Evolutionary conservation across 2,797 vertebrate genomes (phyloP), one percentile per base, ranked within the genome.

Genomic region (Rachycentron canadum): DNA sequence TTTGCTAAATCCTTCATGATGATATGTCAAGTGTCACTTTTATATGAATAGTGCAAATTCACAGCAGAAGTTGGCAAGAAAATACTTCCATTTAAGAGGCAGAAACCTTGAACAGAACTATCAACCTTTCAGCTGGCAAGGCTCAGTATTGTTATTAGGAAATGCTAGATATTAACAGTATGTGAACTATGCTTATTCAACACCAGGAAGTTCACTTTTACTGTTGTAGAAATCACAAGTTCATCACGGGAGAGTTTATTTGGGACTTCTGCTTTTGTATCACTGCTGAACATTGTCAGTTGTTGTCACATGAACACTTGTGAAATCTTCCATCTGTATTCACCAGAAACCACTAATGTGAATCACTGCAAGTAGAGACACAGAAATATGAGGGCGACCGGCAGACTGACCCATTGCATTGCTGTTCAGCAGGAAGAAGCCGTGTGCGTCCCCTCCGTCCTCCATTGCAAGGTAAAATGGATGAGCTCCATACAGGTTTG

Each of bases 391-490:
- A n/a, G 3, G 62, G 62, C 2, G 43, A 14, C 21, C 1, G 1
- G 9, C 63, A 61, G 58, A 92, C 96, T 76, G 89, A 97, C 96
- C 96, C 95, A 97, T 97, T 0, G 96, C 96, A 0, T 98, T 98
- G 92, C 97, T 97, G 93, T 98, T 98, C 41, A 98, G 94, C 61
- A 98, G 93, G 91, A 98, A 98, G 89, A 97, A 95, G 1, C 95
- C 97, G 0, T 98, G 96, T 50, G 97, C 90, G 2, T 83, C 86
- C 19, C 96, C 96, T 0, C 86, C 93, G 3, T 95, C 84, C 89
- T 97, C 97, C 95, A 97, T 92, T 4, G 86, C 85, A 67, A 98
- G 90, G 87, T 97, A 98, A 83, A 98, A 97, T 0, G 97, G 97
- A 88, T 98, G 97, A 14, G 84, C 95, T 0, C 97, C 97, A 0